Evolutionary conservation across 2,888 invertebrate species (phyloP), one percentile per base, ranked within the genome.

Genomic region (Drosophila glabriapex): DNA sequence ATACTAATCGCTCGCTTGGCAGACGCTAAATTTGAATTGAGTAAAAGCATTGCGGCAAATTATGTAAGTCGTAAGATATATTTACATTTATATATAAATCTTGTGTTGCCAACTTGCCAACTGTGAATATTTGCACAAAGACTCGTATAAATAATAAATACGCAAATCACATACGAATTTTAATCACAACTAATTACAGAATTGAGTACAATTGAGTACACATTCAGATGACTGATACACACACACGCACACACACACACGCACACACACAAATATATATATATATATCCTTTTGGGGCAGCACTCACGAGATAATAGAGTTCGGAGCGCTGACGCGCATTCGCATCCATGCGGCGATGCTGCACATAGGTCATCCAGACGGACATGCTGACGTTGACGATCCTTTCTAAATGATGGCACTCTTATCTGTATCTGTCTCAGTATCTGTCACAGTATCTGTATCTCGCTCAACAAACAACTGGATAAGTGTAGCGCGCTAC

Each of bases 311-410:
- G 62, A 94, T 93, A 79, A 74, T 90, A 91, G 54, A 89, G 94
- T 93, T 94, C 94, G 43, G 82, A 83, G 60, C 86, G 86, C 58
- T 89, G 83, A 29, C 92, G 86, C 39, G 88, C 78, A 76, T 89
- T 89, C 10, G 91, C 86, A 69, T 89, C 92, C 69, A 85, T 85
- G 68, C 92, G 85, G 37, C 92, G 91, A 79, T 87, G 89, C 68
- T 95, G 95, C 81, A 95, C 94, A 41, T 95, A 94, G 35, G 95
- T 95, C 77, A 95, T 93, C 95, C 95, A 95, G 90, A 95, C 94
- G 79, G 95, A 95, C 95, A 95, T 95, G 43, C 16, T 58, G 28
- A 39, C 35, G 25, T 3, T 54, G 35, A 25, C 12, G 35, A 53
- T 75, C 25, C 43, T 92, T 9, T 12, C 16, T 19, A 80, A 41